A percentile compares a stretch with the other conserved stretches of the same genome.
phyloP scores from a whole-genome alignment of 2,113 vertebrate genomes.

The Thalassarche chlororhynchos region DNA sequence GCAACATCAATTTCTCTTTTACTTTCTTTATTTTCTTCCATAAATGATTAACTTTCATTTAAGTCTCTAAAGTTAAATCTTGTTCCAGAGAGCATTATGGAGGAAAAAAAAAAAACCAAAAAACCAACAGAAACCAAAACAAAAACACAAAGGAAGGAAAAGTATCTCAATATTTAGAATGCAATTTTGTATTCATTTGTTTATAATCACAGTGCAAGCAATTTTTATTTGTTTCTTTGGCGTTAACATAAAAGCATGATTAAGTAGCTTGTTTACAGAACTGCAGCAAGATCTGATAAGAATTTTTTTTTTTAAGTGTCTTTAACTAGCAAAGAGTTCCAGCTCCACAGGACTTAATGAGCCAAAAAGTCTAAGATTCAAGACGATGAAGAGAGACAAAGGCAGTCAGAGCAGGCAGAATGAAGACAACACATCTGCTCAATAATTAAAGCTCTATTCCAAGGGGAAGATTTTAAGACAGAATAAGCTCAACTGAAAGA shows the following conservation, averaged over 20 bases:
- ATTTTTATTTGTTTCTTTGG: constrained; percentile 34
- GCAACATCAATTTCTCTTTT: background rate
- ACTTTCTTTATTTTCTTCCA: background rate
- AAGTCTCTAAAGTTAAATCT: background rate
- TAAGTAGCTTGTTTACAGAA: constrained; percentile 30
- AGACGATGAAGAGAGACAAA: background rate
- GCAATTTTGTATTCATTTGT: background rate
- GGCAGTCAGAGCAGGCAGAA: background rate
- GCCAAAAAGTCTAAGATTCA: background rate
- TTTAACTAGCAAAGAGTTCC: background rate
- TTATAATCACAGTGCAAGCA: background rate
- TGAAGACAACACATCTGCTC: background rate
- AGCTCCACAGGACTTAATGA: constrained; percentile 13
- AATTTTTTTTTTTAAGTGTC: background rate
- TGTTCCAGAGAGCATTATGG: background rate
- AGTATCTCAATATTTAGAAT: background rate
- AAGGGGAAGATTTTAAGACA: background rate
- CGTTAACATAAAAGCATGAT: constrained; percentile 43
- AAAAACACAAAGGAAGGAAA: background rate
- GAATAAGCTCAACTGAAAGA: background rate
- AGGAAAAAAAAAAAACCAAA: background rate
- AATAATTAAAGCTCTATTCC: background rate
- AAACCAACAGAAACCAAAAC: background rate
- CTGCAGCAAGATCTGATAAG: constrained; percentile 22
- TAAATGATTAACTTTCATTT: background rate